phyloP scores from a whole-genome alignment of 2,797 vertebrate species.

The Glyptemys insculpta region DNA sequence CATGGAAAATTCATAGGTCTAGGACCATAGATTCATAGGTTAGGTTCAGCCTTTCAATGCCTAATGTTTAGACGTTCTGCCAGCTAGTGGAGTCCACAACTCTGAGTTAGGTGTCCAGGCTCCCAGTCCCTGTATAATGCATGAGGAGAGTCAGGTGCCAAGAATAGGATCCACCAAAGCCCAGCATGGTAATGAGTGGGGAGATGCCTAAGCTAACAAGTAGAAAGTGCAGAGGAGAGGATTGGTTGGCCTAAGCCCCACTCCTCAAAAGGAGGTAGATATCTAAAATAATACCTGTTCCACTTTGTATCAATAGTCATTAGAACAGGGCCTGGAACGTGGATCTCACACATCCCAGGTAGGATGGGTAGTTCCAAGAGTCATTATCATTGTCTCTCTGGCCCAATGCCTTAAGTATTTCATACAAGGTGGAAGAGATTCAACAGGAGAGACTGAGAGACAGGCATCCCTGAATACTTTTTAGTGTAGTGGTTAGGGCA shows the following conservation, averaged over 20 bases:
- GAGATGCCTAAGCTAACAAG: neutral
- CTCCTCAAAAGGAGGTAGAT: neutral
- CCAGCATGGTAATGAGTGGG: neutral
- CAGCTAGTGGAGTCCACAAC: no score
- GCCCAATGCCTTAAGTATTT: neutral
- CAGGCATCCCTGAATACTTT: neutral
- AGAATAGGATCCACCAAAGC: neutral
- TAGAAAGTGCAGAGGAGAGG: neutral
- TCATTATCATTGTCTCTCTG: neutral
- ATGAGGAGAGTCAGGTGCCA: neutral
- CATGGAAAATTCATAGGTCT: neutral
- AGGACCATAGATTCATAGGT: neutral
- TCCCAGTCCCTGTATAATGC: neutral
- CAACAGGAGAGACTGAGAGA: neutral
- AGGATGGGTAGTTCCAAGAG: neutral
- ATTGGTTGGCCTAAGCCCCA: neutral
- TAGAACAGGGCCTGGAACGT: neutral
- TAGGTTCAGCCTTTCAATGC: neutral
- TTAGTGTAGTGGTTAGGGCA: neutral
- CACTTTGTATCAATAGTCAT: neutral
- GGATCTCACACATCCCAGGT: neutral
- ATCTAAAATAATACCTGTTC: neutral
- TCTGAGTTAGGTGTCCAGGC: neutral
- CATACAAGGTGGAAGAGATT: neutral
- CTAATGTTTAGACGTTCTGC: neutral